Evolutionary conservation across 2,888 invertebrate genomes (phyloP).

Genomic region (Spisula subtruncata): DNA sequence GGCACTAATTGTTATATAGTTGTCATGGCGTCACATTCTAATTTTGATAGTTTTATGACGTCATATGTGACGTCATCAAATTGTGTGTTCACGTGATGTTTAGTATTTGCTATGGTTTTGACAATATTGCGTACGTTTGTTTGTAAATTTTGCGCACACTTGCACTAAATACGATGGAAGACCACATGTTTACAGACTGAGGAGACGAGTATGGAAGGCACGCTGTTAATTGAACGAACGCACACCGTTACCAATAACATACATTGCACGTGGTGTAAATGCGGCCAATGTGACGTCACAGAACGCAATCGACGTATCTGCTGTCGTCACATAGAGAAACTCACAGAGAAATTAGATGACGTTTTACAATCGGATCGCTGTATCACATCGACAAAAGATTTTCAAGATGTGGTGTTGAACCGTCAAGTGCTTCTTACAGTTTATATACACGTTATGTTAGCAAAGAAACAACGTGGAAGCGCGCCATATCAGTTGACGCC

Average conservation of each 20-base stretch:
- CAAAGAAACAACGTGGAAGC: constrained; percentile 71
- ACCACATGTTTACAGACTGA: constrained; percentile 75
- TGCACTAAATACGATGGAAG: constrained; percentile 78
- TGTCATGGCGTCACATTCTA: not conserved
- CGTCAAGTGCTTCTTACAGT: constrained; percentile 76
- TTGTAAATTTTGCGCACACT: constrained; percentile 58
- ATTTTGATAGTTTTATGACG: not conserved
- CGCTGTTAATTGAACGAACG: constrained; percentile 73
- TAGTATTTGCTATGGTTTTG: not conserved
- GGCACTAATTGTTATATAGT: no score
- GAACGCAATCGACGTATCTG: constrained; percentile 69
- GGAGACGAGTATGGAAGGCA: constrained; percentile 73
- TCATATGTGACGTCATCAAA: not conserved
- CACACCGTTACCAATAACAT: constrained; percentile 56
- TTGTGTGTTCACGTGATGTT: not conserved
- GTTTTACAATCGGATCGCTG: constrained; percentile 72
- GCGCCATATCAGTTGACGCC: constrained; percentile 73
- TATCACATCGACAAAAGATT: constrained; percentile 74
- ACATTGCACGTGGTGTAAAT: constrained; percentile 74
- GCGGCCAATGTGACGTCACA: constrained; percentile 76
- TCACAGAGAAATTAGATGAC: constrained; percentile 72
- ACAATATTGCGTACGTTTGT: constrained; percentile 34
- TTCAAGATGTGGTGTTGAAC: constrained; percentile 75
- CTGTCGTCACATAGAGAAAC: constrained; percentile 75
- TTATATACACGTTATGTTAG: constrained; percentile 77